phyloP scores from a whole-genome alignment of 2,797 vertebrate species.

The Phrynocephalus guinanensis region DNA sequence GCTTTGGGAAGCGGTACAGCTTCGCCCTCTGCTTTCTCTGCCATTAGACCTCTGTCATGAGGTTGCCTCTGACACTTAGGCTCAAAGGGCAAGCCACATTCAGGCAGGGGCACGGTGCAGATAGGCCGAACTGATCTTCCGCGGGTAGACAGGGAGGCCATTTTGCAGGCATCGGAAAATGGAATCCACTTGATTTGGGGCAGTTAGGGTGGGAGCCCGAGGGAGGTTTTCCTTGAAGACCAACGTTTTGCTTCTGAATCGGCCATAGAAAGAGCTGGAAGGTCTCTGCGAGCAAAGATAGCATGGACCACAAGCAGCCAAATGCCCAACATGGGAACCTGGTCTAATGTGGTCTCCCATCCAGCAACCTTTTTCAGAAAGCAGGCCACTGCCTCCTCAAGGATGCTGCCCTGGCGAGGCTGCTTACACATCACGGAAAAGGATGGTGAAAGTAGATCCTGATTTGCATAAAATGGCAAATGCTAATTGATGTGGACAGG shows the following conservation, averaged over 20 bases:
- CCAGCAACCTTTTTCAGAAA: background rate
- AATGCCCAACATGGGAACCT: background rate
- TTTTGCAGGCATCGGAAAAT: background rate
- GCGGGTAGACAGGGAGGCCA: background rate
- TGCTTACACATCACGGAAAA: background rate
- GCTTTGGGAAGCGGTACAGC: background rate
- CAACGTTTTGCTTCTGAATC: background rate
- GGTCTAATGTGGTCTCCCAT: background rate
- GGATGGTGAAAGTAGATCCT: background rate
- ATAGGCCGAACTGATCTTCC: background rate
- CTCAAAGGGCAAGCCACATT: background rate
- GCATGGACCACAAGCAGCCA: background rate
- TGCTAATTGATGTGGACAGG: too few species aligned
- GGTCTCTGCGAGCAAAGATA: background rate
- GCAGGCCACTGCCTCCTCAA: background rate
- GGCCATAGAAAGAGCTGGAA: background rate
- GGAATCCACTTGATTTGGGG: background rate
- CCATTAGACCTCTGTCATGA: background rate
- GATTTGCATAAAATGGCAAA: too few species aligned
- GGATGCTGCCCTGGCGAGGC: background rate
- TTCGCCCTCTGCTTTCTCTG: slow-evolving; percentile 5
- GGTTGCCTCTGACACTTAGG: background rate
- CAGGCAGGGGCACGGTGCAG: background rate
- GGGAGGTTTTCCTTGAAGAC: background rate
- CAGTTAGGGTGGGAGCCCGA: background rate